A percentile compares a stretch with the other conserved stretches of the same genome.
Evolutionary conservation across 2,888 invertebrate species (phyloP).

Genomic region (Pinctada fucata): DNA sequence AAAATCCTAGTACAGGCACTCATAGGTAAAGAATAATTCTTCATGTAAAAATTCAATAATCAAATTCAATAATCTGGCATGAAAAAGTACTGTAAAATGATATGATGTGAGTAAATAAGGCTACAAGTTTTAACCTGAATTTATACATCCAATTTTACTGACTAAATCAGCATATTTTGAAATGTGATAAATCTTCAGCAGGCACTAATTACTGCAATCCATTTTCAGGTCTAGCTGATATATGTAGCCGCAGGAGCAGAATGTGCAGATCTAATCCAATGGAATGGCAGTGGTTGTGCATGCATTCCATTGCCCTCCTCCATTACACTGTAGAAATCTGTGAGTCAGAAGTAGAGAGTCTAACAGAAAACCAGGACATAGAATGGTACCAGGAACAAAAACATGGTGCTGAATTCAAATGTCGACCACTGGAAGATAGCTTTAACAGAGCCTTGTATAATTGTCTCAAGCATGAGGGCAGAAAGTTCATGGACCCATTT

Average conservation of each 20-base stretch:
- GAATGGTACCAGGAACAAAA: constrained; percentile 66
- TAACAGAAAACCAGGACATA: constrained; percentile 53
- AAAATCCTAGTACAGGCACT: constrained; percentile 60
- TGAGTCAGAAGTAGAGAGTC: constrained; percentile 58
- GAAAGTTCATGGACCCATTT: constrained; percentile 60
- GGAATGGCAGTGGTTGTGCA: constrained; percentile 71
- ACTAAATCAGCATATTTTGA: too few relatives aligned
- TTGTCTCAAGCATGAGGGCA: constrained; percentile 64
- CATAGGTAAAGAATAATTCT: constrained; percentile 22
- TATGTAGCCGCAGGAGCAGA: constrained; percentile 63
- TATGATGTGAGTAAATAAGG: too few relatives aligned
- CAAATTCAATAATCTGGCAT: too few relatives aligned
- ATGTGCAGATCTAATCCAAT: constrained; percentile 67
- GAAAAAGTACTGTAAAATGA: too few relatives aligned
- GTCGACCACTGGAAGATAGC: constrained; percentile 64
- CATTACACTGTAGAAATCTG: constrained; percentile 68
- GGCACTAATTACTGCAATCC: too few relatives aligned
- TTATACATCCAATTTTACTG: too few relatives aligned
- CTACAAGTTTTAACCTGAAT: too few relatives aligned
- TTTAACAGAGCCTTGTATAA: constrained; percentile 65
- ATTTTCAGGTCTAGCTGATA: constrained; percentile 61
- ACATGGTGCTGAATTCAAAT: constrained; percentile 57
- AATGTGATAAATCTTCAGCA: too few relatives aligned
- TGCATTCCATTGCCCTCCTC: constrained; percentile 68
- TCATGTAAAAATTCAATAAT: too few relatives aligned